A percentile compares a stretch with the other conserved stretches of the same genome.
phyloP scores from a whole-genome alignment of 2,888 invertebrate species.

The Ctenicera cuprea region DNA sequence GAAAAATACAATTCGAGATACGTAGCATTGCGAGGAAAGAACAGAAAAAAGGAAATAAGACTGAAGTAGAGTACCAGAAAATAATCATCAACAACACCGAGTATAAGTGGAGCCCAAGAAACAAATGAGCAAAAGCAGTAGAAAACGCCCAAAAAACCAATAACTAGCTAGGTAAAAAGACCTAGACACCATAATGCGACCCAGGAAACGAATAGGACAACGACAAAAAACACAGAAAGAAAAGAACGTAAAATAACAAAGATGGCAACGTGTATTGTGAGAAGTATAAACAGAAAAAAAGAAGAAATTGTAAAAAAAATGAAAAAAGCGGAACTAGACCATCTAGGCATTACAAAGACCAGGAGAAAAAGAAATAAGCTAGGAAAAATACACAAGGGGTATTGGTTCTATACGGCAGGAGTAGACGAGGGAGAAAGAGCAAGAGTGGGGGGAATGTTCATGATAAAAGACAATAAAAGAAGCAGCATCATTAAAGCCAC shows the following conservation, averaged over 20 bases:
- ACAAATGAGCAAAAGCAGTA: no score
- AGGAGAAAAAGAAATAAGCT: not conserved
- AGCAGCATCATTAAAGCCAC: not conserved
- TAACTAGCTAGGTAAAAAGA: no score
- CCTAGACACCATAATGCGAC: no score
- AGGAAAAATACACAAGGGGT: not conserved
- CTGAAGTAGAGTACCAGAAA: no score
- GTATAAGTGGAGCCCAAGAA: no score
- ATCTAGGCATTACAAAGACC: not conserved
- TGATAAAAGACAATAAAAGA: no score
- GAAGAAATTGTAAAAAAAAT: not conserved
- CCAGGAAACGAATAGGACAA: not conserved
- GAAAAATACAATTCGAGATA: no score
- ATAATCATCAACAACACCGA: no score
- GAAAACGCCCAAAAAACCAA: no score
- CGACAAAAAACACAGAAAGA: not conserved
- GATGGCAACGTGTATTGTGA: not conserved
- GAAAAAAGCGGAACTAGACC: not conserved
- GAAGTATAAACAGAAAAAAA: not conserved
- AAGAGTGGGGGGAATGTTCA: not conserved
- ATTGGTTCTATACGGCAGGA: not conserved
- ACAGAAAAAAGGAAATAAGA: no score
- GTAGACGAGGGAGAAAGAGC: not conserved
- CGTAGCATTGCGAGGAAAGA: no score
- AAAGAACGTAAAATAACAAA: not conserved